phyloP scores from a whole-genome alignment of 64 coral and sea anemone species.

The Hydrozoanthus tunicans region DNA sequence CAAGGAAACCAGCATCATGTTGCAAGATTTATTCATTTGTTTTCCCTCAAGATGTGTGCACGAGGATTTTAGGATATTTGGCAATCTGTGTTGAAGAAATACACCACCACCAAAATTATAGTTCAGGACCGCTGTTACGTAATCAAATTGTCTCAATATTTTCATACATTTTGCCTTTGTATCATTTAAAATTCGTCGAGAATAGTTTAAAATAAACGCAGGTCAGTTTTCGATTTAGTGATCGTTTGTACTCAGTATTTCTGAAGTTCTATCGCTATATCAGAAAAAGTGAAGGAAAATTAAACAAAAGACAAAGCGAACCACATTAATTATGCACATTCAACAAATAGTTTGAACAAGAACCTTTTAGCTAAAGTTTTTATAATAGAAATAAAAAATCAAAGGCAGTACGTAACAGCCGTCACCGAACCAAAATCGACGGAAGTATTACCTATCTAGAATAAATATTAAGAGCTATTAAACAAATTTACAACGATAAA shows the following conservation, averaged over 20 bases:
- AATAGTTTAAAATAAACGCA: neutral
- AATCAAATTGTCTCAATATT: neutral
- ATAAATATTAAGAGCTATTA: conserved; percentile 46
- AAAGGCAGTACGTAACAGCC: conserved; percentile 3
- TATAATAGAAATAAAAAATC: neutral
- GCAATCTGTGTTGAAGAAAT: neutral
- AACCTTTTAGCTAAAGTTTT: neutral
- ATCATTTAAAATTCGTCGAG: neutral
- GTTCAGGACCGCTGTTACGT: conserved; percentile 4
- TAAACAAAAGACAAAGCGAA: neutral
- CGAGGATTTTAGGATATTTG: conserved; percentile 4
- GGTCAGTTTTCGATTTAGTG: too few relatives aligned
- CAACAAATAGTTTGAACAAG: neutral
- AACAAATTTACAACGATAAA: conserved; percentile 38
- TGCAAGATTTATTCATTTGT: neutral
- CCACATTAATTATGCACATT: neutral
- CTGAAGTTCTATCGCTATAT: too few relatives aligned
- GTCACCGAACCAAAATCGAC: neutral
- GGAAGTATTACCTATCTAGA: neutral
- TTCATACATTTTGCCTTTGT: neutral
- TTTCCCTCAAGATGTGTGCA: neutral
- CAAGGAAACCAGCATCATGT: neutral
- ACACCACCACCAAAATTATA: neutral
- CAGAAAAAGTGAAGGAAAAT: too few relatives aligned
- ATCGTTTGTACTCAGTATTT: too few relatives aligned